phyloP scores from a whole-genome alignment of 2,113 vertebrate species.

The Dascyllus trimaculatus region DNA sequence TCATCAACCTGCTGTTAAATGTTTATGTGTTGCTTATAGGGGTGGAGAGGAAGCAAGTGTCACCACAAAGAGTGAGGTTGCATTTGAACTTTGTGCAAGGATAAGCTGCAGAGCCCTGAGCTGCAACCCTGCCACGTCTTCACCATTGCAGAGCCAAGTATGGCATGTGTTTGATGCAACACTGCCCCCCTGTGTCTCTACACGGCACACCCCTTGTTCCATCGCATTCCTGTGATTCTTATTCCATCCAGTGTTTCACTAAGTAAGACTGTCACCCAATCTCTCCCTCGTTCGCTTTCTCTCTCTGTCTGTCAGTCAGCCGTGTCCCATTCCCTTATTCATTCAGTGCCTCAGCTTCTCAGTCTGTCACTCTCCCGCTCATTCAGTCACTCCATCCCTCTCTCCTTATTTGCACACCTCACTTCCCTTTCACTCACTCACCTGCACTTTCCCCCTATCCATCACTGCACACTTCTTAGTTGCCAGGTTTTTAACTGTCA shows the following conservation, averaged over 20 bases:
- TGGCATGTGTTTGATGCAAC: constrained; percentile 43
- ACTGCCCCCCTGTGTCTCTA: constrained; percentile 69
- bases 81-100: neutral
- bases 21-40: neutral
- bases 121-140: neutral
- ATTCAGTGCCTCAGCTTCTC: constrained; percentile 54
- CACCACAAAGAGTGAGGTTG: neutral
- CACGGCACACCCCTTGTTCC: neutral
- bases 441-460: constrained; percentile 48
- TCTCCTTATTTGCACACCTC: constrained; percentile 61
- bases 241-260: constrained; percentile 47
- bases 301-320: constrained; percentile 66
- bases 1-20: too few relatives aligned
- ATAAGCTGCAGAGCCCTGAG: neutral
- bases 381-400: constrained; percentile 59
- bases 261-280: constrained; percentile 73
- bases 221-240: constrained; percentile 22
- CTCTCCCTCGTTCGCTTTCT: constrained; percentile 51
- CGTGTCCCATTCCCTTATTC: constrained; percentile 67
- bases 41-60: neutral
- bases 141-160: neutral
- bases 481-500: constrained; percentile 47
- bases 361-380: constrained; percentile 61
- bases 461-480: constrained; percentile 45
- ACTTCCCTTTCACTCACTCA: constrained; percentile 61